Percentiles rank a stretch among this genome's conserved stretches.
These are phyloP conservation scores for Enteromius thamalakanensis DNA, from an alignment of 2,797 vertebrate species.

Conservation along the genomic window DNA sequence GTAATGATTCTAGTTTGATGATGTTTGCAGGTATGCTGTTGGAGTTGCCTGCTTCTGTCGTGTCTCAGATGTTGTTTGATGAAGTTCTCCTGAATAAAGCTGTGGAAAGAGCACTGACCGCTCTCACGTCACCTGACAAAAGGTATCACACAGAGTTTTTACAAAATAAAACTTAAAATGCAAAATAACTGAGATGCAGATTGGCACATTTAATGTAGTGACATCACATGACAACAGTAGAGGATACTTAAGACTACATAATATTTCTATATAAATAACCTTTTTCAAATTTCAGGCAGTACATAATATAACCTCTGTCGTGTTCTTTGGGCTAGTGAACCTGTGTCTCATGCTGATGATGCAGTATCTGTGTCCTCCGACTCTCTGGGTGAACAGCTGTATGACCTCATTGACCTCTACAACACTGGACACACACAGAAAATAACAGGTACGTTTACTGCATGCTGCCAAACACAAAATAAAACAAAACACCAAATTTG, in stretches of 20 bases:
- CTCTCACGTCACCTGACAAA: conserved; percentile 66
- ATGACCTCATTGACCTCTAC: conserved; percentile 78
- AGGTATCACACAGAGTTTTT: conserved; percentile 62
- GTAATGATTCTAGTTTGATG: background rate
- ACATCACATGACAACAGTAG: background rate
- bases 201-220: background rate
- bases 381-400: conserved; percentile 82
- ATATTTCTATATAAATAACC: background rate
- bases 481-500: background rate
- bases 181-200: background rate
- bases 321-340: conserved; percentile 50
- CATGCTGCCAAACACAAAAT: background rate
- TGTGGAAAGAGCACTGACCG: conserved; percentile 75
- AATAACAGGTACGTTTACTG: conserved; percentile 75
- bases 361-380: conserved; percentile 77
- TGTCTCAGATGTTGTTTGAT: conserved; percentile 78
- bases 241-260: background rate
- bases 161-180: background rate
- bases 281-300: background rate
- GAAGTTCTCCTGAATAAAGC: conserved; percentile 73
- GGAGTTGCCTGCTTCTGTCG: conserved; percentile 75
- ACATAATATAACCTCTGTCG: background rate
- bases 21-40: conserved; percentile 78
- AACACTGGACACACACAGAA: conserved; percentile 82
- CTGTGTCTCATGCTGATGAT: conserved; percentile 67